Percentiles rank a stretch among this genome's conserved stretches.
phyloP scores from a whole-genome alignment of 92 coral and sea anemone species.

The Ricordea florida region DNA sequence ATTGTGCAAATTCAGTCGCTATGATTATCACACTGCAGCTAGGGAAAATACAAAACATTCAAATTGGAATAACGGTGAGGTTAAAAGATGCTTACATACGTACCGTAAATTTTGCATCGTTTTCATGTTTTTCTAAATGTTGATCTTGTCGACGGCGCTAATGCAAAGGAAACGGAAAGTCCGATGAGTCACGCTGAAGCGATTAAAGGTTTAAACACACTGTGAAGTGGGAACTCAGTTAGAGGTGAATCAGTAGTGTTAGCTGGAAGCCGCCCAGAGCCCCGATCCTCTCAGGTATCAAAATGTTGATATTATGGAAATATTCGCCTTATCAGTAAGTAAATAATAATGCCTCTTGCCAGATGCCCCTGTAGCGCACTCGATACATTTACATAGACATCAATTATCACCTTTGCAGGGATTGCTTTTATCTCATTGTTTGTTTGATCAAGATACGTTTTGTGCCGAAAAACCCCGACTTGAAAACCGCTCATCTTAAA shows the following conservation, averaged over 20 bases:
- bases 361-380: constrained; percentile 1
- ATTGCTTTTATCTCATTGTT: constrained; percentile 40
- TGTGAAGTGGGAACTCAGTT: neutral
- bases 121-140: too few species aligned
- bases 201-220: too few species aligned
- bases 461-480: neutral
- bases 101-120: too few species aligned
- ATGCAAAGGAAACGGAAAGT: too few species aligned
- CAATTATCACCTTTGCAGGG: constrained; percentile 45
- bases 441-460: neutral
- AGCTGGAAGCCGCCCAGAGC: neutral
- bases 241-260: neutral
- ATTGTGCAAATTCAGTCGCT: too few species aligned
- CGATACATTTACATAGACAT: constrained; percentile 46
- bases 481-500: too few species aligned
- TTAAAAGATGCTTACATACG: too few species aligned
- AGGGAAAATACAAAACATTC: too few species aligned
- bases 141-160: too few species aligned
- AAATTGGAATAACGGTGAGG: too few species aligned
- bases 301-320: neutral
- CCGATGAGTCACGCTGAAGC: too few species aligned
- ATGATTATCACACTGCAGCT: too few species aligned
- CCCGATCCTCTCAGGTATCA: neutral
- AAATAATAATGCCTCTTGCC: constrained; percentile 17
- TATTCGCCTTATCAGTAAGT: neutral